phyloP scores from a whole-genome alignment of 2,113 vertebrate genomes.

The Herpetotheres cachinnans region DNA sequence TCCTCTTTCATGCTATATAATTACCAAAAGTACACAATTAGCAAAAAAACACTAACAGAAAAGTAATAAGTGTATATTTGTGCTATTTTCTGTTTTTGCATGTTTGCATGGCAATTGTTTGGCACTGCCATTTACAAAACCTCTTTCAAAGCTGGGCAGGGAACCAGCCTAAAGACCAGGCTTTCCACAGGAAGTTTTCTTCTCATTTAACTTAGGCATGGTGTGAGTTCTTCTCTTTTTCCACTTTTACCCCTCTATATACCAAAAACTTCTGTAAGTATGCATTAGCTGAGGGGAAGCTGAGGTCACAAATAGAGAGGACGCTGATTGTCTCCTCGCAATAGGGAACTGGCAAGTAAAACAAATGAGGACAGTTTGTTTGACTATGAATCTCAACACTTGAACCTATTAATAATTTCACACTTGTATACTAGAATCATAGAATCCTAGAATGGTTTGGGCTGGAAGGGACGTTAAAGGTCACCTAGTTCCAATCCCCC shows the following conservation, averaged over 20 bases:
- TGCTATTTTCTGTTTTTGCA: not conserved
- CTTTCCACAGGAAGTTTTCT: not conserved
- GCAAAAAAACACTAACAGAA: not conserved
- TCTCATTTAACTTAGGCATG: fast-evolving
- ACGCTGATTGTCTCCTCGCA: not conserved
- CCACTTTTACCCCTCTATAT: not conserved
- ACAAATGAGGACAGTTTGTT: not conserved
- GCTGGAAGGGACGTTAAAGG: no score
- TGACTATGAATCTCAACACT: not conserved
- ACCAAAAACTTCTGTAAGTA: not conserved
- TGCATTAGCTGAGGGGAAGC: not conserved
- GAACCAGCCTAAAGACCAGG: not conserved
- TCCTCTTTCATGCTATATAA: not conserved
- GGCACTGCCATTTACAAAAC: not conserved
- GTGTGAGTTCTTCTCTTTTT: not conserved
- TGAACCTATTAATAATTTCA: not conserved
- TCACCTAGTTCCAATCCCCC: no score
- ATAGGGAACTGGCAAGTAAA: not conserved
- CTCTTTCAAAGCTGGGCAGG: not conserved
- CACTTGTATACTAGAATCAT: not conserved
- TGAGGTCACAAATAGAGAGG: not conserved
- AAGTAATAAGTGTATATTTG: not conserved
- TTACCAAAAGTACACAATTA: fast-evolving
- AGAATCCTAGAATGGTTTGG: no score
- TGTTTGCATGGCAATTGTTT: not conserved